These are phyloP conservation scores for Bambusicola thoracicus DNA, from an alignment of 2,113 vertebrate genomes.

Conservation along the genomic window DNA sequence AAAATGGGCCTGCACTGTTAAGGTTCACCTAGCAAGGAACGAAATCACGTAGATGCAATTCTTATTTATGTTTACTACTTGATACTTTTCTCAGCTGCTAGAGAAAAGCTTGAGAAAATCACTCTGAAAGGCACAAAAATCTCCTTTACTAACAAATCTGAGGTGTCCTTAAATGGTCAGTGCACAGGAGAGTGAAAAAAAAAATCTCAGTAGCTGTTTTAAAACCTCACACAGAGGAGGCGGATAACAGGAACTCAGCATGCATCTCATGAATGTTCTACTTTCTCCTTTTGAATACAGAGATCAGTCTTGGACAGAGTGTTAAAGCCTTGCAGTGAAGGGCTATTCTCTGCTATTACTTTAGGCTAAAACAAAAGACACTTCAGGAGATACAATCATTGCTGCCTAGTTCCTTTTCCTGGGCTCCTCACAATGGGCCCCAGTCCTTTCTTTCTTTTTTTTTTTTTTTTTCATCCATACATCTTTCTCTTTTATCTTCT, in stretches of 20 bases:
- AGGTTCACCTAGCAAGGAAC: conserved; percentile 3
- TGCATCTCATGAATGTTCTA: conserved; percentile 95
- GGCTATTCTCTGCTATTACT: conserved; percentile 86
- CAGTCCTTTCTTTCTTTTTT: conserved; percentile 76
- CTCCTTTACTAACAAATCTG: conserved; percentile 63
- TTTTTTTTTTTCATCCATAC: conserved; percentile 77
- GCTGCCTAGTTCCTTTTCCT: conserved; percentile 83
- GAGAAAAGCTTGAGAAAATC: conserved; percentile 73
- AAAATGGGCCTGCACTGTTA: conserved; percentile 34
- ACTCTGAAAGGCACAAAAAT: conserved; percentile 58
- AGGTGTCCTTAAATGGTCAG: conserved; percentile 70
- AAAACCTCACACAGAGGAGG: conserved; percentile 73
- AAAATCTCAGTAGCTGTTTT: conserved; percentile 49
- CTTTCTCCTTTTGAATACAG: conserved; percentile 92
- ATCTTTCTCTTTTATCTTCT: conserved; percentile 78
- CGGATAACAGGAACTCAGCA: conserved; percentile 85
- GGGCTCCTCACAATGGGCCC: conserved; percentile 80
- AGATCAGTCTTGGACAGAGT: conserved; percentile 86
- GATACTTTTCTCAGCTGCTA: conserved; percentile 57
- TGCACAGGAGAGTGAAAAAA: conserved; percentile 38
- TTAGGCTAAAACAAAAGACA: conserved; percentile 89
- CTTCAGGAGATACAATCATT: conserved; percentile 88
- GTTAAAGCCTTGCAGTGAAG: conserved; percentile 86
- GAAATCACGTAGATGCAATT: neutral
- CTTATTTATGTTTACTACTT: conserved; percentile 76